Conservation (phyloP, 2,797 vertebrate genomes). For the Sebastes wilsoni region DNA sequence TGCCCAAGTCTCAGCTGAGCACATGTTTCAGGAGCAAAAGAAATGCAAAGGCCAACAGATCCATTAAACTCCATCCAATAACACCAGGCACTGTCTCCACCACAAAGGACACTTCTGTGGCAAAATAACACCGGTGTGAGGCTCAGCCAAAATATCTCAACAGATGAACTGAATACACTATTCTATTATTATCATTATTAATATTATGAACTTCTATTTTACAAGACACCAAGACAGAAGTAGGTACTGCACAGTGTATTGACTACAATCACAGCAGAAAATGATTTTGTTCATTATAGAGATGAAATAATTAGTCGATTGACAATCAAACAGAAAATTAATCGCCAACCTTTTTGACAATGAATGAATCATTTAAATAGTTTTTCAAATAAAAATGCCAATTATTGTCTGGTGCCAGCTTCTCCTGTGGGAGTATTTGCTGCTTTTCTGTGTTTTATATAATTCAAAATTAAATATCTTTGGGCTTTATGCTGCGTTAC, state of each 20-base stretch:
- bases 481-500: not conserved
- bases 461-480: not conserved
- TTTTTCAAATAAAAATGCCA: not conserved
- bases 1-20: conserved; percentile 71
- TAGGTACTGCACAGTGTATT: not conserved
- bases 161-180: not conserved
- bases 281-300: not conserved
- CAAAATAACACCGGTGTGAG: conserved; percentile 23
- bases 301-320: not conserved
- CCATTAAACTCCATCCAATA: conserved; percentile 69
- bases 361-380: not conserved
- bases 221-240: not conserved
- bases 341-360: not conserved
- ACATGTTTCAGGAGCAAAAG: conserved; percentile 68
- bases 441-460: not conserved
- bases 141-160: conserved; percentile 20
- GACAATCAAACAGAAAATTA: not conserved
- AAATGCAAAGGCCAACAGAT: conserved; percentile 72
- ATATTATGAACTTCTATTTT: not conserved
- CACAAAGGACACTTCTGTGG: conserved; percentile 29
- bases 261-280: not conserved
- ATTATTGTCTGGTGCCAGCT: not conserved
- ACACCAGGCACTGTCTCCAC: conserved; percentile 30
- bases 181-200: not conserved
- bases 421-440: not conserved